phyloP scores from a whole-genome alignment of 2,888 invertebrate genomes.

The Drosophila nigritarsus region DNA sequence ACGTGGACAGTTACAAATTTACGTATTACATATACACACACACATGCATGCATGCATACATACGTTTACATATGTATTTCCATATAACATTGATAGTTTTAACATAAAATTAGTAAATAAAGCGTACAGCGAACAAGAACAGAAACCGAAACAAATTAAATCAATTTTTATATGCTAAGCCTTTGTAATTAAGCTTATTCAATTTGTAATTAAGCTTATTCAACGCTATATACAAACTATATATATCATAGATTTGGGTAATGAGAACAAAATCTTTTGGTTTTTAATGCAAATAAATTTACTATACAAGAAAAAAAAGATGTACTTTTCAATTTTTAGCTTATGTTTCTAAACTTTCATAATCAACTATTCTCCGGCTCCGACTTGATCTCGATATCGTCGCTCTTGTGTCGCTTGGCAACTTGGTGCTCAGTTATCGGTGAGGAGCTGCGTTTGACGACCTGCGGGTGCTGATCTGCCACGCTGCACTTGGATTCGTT shows the following conservation, averaged over 20 bases:
- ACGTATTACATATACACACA: conserved; percentile 31
- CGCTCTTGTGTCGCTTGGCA: conserved; percentile 48
- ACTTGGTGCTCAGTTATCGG: conserved; percentile 28
- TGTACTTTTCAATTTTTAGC: not conserved
- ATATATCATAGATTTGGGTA: conserved; percentile 49
- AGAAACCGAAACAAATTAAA: conserved; percentile 53
- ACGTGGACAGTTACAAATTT: conserved; percentile 31
- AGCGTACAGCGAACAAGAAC: conserved; percentile 34
- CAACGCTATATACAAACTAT: conserved; percentile 40
- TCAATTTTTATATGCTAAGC: conserved; percentile 67
- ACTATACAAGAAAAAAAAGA: conserved; percentile 26
- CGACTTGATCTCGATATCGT: conserved; percentile 20
- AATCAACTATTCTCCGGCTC: conserved; percentile 13
- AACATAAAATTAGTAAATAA: conserved; percentile 58
- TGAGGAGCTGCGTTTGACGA: conserved; percentile 37
- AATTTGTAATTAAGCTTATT: conserved; percentile 58
- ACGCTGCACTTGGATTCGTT: conserved; percentile 12
- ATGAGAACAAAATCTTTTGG: conserved; percentile 58
- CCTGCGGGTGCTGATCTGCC: not conserved
- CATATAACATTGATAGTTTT: conserved; percentile 39
- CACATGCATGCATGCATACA: conserved; percentile 14
- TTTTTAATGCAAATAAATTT: conserved; percentile 74
- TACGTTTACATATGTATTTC: conserved; percentile 20
- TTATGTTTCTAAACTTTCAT: not conserved
- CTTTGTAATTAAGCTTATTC: conserved; percentile 57